Evolutionary conservation across 2,797 vertebrate genomes (phyloP).

Genomic region (Ciconia nigra): DNA sequence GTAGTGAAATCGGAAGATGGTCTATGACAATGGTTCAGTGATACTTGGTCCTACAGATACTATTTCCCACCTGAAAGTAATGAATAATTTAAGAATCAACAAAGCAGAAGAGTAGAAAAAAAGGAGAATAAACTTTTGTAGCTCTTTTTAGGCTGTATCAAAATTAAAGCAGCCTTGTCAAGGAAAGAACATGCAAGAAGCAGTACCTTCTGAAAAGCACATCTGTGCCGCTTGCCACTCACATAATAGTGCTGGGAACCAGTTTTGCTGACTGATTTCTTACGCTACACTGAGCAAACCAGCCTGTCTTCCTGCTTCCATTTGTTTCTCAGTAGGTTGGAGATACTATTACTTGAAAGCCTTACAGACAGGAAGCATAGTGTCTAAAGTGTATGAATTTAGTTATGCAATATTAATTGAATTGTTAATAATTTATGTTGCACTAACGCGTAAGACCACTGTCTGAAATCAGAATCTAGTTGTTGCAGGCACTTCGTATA

Average conservation of each 20-base stretch:
- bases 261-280: not conserved
- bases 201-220: not conserved
- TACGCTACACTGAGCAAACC: not conserved
- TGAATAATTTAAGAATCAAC: not conserved
- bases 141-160: not conserved
- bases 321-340: not conserved
- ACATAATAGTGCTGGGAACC: not conserved
- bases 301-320: not conserved
- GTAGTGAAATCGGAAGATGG: not conserved
- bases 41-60: not conserved
- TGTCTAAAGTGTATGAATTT: not conserved
- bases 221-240: not conserved
- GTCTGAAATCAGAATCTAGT: not conserved
- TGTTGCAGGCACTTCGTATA: not conserved
- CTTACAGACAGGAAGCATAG: not conserved
- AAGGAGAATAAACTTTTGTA: not conserved
- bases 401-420: not conserved
- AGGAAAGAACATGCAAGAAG: not conserved
- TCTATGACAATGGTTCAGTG: not conserved
- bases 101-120: not conserved
- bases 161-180: not conserved
- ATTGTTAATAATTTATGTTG: conserved; percentile 1
- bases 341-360: not conserved
- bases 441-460: not conserved
- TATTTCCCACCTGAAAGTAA: not conserved